A percentile compares a stretch with the other conserved stretches of the same genome.
Evolutionary conservation across 2,113 vertebrate species (phyloP).

Genomic region (Numida meleagris): DNA sequence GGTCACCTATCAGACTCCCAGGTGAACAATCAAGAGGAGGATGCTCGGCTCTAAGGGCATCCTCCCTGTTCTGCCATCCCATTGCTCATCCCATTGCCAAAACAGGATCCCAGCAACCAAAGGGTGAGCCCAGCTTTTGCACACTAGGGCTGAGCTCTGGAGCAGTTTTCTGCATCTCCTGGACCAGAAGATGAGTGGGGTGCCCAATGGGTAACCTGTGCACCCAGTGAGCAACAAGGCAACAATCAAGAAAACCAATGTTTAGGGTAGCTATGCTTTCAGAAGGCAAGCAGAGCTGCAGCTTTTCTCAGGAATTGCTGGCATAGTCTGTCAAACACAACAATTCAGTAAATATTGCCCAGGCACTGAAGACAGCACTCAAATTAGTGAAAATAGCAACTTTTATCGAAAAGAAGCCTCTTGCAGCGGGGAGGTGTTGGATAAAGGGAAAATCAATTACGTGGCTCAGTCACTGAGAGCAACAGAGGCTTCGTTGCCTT

Average conservation of each 20-base stretch:
- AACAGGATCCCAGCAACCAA: neutral
- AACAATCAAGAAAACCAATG: neutral
- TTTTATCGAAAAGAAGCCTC: neutral
- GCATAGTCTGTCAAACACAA: neutral
- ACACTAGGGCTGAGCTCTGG: neutral
- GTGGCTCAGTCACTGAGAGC: neutral
- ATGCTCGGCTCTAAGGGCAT: neutral
- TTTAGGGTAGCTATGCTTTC: neutral
- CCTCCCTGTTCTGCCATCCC: neutral
- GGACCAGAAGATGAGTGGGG: neutral
- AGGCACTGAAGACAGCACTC: neutral
- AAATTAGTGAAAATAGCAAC: neutral
- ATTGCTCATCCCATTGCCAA: neutral
- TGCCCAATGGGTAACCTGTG: neutral
- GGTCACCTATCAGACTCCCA: neutral
- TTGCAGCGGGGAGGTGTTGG: neutral
- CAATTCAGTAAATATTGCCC: neutral
- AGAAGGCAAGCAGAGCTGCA: neutral
- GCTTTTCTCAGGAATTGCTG: neutral
- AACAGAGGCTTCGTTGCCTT: neutral
- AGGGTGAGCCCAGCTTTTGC: neutral
- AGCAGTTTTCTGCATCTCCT: neutral
- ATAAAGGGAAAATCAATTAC: neutral
- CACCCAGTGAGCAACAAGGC: neutral
- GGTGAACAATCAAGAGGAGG: accelerated